A percentile compares a stretch with the other conserved stretches of the same genome.
Conservation (phyloP, 2,113 vertebrate genomes). For the Tylochromis polylepis region DNA sequence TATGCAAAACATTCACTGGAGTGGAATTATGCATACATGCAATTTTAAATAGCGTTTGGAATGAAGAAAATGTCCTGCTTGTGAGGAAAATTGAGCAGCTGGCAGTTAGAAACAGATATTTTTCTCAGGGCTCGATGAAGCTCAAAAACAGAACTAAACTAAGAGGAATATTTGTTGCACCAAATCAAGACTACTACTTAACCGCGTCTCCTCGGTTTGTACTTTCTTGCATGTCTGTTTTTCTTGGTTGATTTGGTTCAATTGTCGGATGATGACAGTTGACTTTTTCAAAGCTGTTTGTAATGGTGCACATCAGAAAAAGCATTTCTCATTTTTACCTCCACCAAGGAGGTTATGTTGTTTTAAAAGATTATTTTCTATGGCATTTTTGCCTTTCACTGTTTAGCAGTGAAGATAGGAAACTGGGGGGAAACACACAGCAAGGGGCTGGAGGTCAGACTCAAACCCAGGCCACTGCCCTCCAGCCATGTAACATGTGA, state of each 20-base stretch:
- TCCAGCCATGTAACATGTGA: background rate
- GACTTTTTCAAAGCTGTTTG: background rate
- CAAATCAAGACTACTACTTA: background rate
- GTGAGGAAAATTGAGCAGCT: background rate
- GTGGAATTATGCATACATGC: background rate
- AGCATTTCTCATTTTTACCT: background rate
- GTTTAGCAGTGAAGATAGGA: background rate
- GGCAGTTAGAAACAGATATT: background rate
- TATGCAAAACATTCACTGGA: background rate
- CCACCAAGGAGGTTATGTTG: background rate
- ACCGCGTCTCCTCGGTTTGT: background rate
- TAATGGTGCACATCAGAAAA: background rate
- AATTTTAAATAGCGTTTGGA: background rate
- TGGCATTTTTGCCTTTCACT: background rate
- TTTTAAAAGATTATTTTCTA: no score
- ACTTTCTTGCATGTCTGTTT: background rate
- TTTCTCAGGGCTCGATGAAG: background rate
- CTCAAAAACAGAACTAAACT: background rate
- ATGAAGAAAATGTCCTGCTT: background rate
- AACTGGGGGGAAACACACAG: background rate
- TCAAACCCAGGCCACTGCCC: background rate
- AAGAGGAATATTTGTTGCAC: background rate
- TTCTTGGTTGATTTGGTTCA: background rate
- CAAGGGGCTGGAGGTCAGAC: background rate
- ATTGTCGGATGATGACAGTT: background rate